These are phyloP conservation scores for Propithecus deckenii DNA, from an alignment of 2,797 vertebrate species.

Conservation along the genomic window DNA sequence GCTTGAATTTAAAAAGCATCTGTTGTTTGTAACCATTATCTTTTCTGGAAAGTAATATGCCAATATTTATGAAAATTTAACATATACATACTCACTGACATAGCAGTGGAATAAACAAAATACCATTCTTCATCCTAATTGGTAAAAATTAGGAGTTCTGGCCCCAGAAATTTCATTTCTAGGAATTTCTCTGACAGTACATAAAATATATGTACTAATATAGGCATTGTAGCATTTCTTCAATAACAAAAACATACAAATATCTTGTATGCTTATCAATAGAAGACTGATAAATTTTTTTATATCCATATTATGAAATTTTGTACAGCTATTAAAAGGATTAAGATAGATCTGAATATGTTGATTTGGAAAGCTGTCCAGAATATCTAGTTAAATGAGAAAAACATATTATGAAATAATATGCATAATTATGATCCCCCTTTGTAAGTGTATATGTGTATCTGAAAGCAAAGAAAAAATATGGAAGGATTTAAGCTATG, in stretches of 20 bases:
- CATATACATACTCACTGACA: not conserved
- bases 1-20: not conserved
- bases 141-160: not conserved
- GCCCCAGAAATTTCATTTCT: not conserved
- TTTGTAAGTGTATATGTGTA: not conserved
- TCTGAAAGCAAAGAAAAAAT: constrained; percentile 28
- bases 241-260: not conserved
- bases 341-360: not conserved
- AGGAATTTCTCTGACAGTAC: not conserved
- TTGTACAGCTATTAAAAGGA: not conserved
- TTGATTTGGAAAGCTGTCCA: not conserved
- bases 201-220: not conserved
- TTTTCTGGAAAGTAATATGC: not conserved
- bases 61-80: not conserved
- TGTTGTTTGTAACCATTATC: not conserved
- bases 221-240: not conserved
- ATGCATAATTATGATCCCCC: not conserved
- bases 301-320: not conserved
- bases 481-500: not conserved
- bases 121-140: not conserved
- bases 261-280: not conserved
- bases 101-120: not conserved
- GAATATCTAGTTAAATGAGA: not conserved
- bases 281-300: not conserved
- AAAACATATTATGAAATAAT: not conserved